These are phyloP conservation scores for Atrichornis clamosus DNA, from an alignment of 2,113 vertebrate species.

Conservation along the genomic window DNA sequence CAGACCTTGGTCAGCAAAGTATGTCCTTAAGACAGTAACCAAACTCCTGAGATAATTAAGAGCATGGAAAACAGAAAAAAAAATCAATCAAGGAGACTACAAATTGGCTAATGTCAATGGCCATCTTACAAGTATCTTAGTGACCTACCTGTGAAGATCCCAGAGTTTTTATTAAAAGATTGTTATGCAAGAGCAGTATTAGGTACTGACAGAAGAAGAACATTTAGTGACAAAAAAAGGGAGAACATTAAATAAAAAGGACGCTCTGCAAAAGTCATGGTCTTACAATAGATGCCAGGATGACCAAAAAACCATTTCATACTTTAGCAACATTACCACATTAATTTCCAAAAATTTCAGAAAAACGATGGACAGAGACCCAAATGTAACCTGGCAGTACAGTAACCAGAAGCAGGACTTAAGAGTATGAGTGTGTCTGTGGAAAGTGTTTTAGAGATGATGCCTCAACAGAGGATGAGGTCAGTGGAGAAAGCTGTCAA, in stretches of 20 bases:
- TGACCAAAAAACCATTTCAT: neutral
- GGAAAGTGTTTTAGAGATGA: conserved; percentile 35
- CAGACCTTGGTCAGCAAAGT: neutral
- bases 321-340: neutral
- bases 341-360: neutral
- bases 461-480: conserved; percentile 36
- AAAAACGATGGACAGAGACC: neutral
- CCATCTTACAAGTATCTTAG: neutral
- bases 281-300: neutral
- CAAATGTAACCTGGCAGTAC: neutral
- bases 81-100: neutral
- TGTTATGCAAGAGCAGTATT: neutral
- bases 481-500: conserved; percentile 59
- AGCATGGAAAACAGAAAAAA: neutral
- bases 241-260: neutral
- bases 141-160: neutral
- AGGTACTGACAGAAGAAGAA: neutral
- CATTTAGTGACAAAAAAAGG: neutral
- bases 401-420: neutral
- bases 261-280: neutral
- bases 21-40: neutral
- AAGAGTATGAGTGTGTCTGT: neutral
- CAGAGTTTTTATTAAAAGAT: neutral
- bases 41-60: neutral
- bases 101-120: neutral